Evolutionary conservation across 2,888 invertebrate genomes (phyloP).

Genomic region (Cryptosula pallasiana): DNA sequence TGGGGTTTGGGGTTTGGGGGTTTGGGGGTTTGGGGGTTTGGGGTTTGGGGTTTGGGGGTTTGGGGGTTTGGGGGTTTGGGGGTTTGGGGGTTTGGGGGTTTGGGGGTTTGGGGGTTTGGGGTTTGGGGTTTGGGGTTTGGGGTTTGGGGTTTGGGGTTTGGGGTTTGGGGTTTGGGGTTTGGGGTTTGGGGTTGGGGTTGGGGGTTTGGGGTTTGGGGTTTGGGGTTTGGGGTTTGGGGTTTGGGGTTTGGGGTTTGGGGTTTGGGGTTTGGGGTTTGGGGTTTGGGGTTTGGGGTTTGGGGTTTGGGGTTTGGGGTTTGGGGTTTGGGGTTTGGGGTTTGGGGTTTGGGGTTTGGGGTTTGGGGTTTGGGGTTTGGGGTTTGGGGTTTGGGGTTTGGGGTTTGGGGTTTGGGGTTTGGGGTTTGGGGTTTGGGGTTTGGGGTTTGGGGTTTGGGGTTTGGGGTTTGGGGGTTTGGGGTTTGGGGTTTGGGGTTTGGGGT

Average conservation of each 20-base stretch:
- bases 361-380: conserved; percentile 2
- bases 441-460: not conserved
- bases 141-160: not conserved
- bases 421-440: not conserved
- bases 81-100: not conserved
- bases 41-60: not conserved
- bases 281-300: not conserved
- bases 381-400: conserved; percentile 2
- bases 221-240: not conserved
- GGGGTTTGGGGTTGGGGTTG: not conserved
- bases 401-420: conserved; percentile 2
- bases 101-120: not conserved
- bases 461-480: not conserved
- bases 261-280: conserved; percentile 2
- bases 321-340: conserved; percentile 2
- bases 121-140: not conserved
- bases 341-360: conserved; percentile 2
- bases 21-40: not conserved
- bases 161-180: not conserved
- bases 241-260: not conserved
- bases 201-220: not conserved
- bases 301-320: not conserved
- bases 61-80: not conserved
- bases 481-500: conserved; percentile 2
- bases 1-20: not conserved